These are phyloP conservation scores for Plutomurus gul DNA, from an alignment of 1,140 invertebrate genomes.

Conservation along the genomic window DNA sequence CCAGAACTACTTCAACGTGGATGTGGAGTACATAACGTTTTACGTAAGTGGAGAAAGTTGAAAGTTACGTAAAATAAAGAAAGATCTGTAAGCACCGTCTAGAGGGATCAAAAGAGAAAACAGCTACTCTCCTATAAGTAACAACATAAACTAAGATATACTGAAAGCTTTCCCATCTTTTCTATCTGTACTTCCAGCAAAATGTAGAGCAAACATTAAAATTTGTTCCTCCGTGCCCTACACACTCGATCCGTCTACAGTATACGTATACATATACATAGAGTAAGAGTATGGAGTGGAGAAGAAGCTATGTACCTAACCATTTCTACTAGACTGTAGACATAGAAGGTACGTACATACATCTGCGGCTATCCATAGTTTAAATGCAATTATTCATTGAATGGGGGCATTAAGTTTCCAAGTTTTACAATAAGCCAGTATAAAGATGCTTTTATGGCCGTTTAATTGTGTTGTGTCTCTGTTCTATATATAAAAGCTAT, in stretches of 20 bases:
- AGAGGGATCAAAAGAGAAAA: background rate
- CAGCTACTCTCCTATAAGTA: background rate
- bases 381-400: constrained; percentile 44
- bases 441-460: background rate
- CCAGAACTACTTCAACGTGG: background rate
- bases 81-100: background rate
- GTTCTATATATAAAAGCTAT: background rate
- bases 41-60: background rate
- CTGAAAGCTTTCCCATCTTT: background rate
- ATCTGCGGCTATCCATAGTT: background rate
- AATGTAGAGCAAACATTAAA: constrained; percentile 16
- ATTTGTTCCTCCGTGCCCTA: too few species aligned
- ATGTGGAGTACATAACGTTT: background rate
- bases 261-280: too few species aligned
- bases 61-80: background rate
- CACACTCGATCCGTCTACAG: too few species aligned
- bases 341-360: background rate
- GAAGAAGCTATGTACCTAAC: too few species aligned
- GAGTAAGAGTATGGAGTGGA: too few species aligned
- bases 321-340: too few species aligned
- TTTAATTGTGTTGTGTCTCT: background rate
- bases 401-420: constrained; percentile 37
- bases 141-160: background rate
- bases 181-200: background rate
- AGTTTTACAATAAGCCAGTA: constrained; percentile 23